A percentile compares a stretch with the other conserved stretches of the same genome.
These are phyloP conservation scores for Hemiscyllium ocellatum DNA, from an alignment of 2,113 vertebrate genomes.

Conservation along the genomic window DNA sequence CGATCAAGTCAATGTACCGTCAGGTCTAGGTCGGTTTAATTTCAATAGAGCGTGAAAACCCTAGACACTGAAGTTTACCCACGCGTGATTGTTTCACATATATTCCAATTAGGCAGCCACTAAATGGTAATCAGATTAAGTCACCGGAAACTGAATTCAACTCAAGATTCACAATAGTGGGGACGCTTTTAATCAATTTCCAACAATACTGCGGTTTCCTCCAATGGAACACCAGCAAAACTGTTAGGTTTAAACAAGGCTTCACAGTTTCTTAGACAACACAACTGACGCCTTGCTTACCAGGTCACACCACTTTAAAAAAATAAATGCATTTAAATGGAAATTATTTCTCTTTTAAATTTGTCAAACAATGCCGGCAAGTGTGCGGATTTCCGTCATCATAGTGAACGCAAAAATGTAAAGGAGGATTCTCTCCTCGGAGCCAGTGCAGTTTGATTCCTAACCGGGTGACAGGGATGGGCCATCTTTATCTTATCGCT, in stretches of 20 bases:
- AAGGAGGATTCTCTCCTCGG: background rate
- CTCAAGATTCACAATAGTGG: conserved; percentile 45
- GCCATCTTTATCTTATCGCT: background rate
- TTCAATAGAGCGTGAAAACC: conserved; percentile 61
- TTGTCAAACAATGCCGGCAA: background rate
- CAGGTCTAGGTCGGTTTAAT: conserved; percentile 65
- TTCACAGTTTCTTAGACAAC: conserved; percentile 49
- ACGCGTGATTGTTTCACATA: conserved; percentile 55
- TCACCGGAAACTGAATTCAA: conserved; percentile 53
- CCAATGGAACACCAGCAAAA: conserved; percentile 39
- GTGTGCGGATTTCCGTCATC: background rate
- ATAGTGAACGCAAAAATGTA: background rate
- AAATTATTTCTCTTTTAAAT: background rate
- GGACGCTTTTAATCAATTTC: conserved; percentile 48
- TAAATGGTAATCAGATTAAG: conserved; percentile 61
- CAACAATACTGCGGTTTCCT: conserved; percentile 40
- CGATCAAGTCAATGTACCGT: conserved; percentile 57
- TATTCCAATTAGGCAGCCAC: conserved; percentile 66
- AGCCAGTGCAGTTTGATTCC: background rate
- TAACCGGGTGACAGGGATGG: background rate
- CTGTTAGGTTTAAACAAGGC: conserved; percentile 48
- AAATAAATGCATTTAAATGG: background rate
- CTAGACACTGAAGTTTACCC: conserved; percentile 61
- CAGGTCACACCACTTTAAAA: background rate
- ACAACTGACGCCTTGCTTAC: conserved; percentile 36